Percentiles rank a stretch among this genome's conserved stretches.
These are phyloP conservation scores for Pituophis catenifer DNA, from an alignment of 2,113 vertebrate genomes.

Conservation along the genomic window DNA sequence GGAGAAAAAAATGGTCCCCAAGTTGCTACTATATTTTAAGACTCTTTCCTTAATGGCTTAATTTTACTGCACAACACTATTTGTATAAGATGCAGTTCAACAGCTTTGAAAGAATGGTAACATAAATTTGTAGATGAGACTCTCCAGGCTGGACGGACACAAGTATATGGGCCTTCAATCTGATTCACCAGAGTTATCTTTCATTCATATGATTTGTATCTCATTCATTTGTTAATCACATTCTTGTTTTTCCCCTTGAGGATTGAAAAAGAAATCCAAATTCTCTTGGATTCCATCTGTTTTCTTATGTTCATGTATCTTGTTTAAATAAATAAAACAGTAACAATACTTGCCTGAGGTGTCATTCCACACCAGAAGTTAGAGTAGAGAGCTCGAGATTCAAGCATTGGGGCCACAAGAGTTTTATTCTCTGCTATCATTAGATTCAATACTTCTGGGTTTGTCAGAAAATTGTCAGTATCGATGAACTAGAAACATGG, in stretches of 20 bases:
- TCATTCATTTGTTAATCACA: neutral
- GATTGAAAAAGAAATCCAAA: neutral
- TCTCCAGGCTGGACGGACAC: neutral
- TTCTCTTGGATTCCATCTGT: neutral
- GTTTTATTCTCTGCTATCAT: conserved; percentile 94
- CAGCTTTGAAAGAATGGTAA: neutral
- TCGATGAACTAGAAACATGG: conserved; percentile 80
- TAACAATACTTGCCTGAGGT: conserved; percentile 81
- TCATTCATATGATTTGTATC: neutral
- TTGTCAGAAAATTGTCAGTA: conserved; percentile 92
- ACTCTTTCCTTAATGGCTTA: neutral
- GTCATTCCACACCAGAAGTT: conserved; percentile 99
- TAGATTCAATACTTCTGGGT: conserved; percentile 82
- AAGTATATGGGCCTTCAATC: neutral
- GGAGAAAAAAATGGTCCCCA: neutral
- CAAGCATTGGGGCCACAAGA: conserved; percentile 90
- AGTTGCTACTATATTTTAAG: neutral
- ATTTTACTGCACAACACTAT: neutral
- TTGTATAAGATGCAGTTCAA: neutral
- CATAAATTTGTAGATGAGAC: neutral
- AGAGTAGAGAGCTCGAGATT: conserved; percentile 92
- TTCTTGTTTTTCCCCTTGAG: neutral
- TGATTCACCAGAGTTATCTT: neutral
- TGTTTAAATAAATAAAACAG: rapidly evolving
- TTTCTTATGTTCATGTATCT: neutral